A percentile compares a stretch with the other conserved stretches of the same genome.
phyloP scores from a whole-genome alignment of 2,888 invertebrate genomes.

The Camponotus fellah region DNA sequence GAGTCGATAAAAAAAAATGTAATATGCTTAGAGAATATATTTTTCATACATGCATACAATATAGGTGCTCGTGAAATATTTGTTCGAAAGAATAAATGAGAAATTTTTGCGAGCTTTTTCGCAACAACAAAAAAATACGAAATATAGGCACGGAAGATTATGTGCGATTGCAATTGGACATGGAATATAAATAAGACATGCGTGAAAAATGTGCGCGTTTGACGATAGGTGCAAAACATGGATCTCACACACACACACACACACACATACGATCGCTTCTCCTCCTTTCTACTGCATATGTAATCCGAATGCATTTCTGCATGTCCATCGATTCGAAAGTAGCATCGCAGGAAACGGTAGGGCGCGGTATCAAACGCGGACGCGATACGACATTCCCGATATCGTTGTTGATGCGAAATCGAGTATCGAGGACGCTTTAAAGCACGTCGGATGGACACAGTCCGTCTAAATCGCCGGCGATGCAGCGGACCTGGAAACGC shows the following conservation, averaged over 20 bases:
- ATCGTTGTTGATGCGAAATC: slow-evolving; percentile 18
- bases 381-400: slow-evolving; percentile 1
- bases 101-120: not conserved
- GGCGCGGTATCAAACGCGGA: slow-evolving; percentile 10
- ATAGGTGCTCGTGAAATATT: not conserved
- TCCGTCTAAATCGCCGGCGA: slow-evolving; percentile 8
- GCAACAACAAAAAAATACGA: not conserved
- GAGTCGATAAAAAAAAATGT: not conserved
- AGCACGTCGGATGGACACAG: not conserved
- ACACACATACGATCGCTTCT: not conserved
- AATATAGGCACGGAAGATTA: not conserved
- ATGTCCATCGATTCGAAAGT: slow-evolving; percentile 28
- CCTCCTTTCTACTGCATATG: not conserved
- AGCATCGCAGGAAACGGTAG: slow-evolving; percentile 13
- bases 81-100: not conserved
- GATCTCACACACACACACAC: not conserved
- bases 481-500: not conserved
- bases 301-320: slow-evolving; percentile 22
- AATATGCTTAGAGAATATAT: not conserved
- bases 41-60: not conserved
- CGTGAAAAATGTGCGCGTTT: not conserved
- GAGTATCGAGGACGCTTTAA: slow-evolving; percentile 31
- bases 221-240: not conserved
- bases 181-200: not conserved
- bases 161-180: not conserved